phyloP scores from a whole-genome alignment of 2,113 vertebrate species.

The Etheostoma spectabile region DNA sequence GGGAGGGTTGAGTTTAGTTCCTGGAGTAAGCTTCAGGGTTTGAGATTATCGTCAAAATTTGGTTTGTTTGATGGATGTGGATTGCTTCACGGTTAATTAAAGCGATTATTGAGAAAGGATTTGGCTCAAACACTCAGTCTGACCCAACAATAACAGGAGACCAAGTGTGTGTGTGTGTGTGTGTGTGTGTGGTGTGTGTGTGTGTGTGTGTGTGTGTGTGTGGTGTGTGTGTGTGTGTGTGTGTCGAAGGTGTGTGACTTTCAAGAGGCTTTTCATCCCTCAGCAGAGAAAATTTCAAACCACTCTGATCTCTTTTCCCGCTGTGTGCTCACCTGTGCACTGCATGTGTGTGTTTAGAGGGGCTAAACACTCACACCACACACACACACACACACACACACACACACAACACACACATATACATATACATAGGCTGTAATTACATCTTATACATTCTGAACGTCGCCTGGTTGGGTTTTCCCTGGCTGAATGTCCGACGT shows the following conservation, averaged over 20 bases:
- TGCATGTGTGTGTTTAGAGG: background rate
- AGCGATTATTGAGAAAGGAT: conserved; percentile 50
- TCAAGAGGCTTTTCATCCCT: conserved; percentile 41
- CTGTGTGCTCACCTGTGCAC: conserved; percentile 17
- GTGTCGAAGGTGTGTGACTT: conserved; percentile 43
- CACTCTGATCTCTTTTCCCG: conserved; percentile 12
- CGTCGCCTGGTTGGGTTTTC: conserved; percentile 8
- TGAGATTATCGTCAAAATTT: background rate
- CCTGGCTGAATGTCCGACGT: conserved; percentile 13
- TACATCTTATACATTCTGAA: conserved; percentile 15
- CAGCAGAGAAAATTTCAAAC: conserved; percentile 21
- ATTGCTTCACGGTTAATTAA: conserved; percentile 45
- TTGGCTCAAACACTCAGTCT: conserved; percentile 27
- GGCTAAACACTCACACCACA: background rate
- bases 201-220: conserved; percentile 32
- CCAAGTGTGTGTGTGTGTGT: conserved; percentile 13
- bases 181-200: conserved; percentile 7
- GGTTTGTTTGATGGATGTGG: background rate
- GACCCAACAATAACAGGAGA: conserved; percentile 17
- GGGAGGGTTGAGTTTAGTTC: background rate
- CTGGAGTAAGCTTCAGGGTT: background rate
- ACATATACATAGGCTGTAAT: conserved; percentile 22
- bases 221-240: conserved; percentile 11
- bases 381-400: conserved; percentile 13
- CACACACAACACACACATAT: conserved; percentile 26